These are phyloP conservation scores for Miniopterus natalensis DNA, from an alignment of 2,113 vertebrate species.

Conservation along the genomic window DNA sequence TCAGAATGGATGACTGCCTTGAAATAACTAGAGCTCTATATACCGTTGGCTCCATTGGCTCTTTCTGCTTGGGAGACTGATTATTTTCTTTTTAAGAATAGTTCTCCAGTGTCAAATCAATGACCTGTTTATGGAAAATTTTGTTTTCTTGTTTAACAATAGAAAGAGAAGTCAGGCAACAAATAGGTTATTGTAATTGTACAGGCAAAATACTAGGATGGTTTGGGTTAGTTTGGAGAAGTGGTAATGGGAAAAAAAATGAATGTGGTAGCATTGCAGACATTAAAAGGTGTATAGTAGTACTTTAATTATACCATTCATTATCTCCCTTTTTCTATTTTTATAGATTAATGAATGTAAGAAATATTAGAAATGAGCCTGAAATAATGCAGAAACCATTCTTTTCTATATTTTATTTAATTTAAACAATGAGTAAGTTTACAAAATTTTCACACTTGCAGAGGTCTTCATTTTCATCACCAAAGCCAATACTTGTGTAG, in stretches of 20 bases:
- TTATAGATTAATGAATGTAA: not conserved
- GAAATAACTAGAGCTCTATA: not conserved
- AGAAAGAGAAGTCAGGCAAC: not conserved
- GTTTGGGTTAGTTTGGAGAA: not conserved
- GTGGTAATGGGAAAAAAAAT: not conserved
- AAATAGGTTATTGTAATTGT: not conserved
- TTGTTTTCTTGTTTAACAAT: not conserved
- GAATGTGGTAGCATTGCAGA: not conserved
- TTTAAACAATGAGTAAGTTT: not conserved
- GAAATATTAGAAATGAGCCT: not conserved
- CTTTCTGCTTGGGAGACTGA: not conserved
- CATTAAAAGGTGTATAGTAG: rapidly evolving
- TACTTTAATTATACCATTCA: not conserved
- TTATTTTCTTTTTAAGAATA: not conserved
- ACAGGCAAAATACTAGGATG: not conserved
- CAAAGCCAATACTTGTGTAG: not conserved
- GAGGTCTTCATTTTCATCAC: not conserved
- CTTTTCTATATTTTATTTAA: not conserved
- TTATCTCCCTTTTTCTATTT: not conserved
- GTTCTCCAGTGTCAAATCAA: not conserved
- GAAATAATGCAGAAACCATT: not conserved
- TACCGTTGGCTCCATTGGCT: rapidly evolving
- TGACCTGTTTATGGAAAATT: not conserved
- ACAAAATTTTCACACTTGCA: not conserved
- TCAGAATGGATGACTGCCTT: not conserved